These are phyloP conservation scores for Nibea albiflora DNA, from an alignment of 2,113 vertebrate species.

Conservation along the genomic window DNA sequence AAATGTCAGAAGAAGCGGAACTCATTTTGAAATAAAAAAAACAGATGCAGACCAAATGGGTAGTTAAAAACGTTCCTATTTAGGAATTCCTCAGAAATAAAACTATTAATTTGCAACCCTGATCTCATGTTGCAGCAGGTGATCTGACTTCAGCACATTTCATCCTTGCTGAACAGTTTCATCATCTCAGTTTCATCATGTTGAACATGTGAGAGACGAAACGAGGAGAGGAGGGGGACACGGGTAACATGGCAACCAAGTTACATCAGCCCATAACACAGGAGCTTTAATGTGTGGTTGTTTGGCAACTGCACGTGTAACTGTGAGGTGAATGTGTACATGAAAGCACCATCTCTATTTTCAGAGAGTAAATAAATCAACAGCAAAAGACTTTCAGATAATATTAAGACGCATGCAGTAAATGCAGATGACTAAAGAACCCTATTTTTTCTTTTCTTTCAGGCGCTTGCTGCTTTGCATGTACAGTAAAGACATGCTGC, in stretches of 20 bases:
- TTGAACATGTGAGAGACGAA: background rate
- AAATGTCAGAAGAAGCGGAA: too few species aligned
- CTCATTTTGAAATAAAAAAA: too few species aligned
- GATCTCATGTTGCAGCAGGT: constrained; percentile 48
- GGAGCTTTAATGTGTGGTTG: background rate
- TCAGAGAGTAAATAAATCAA: background rate
- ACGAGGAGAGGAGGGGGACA: background rate
- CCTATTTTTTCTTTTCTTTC: too few species aligned
- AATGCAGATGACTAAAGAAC: background rate
- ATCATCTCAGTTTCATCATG: constrained; percentile 65
- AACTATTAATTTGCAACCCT: background rate
- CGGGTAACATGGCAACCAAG: constrained; percentile 44
- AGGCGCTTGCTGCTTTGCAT: too few species aligned
- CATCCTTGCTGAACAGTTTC: constrained; percentile 59
- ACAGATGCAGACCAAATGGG: too few species aligned
- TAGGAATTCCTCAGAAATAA: background rate
- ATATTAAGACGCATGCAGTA: background rate
- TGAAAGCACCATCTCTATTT: background rate
- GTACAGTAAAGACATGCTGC: too few species aligned
- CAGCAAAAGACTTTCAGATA: background rate
- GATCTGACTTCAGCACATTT: constrained; percentile 21
- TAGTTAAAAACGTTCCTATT: too few species aligned
- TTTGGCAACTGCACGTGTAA: background rate
- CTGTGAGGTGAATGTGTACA: background rate
- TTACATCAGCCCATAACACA: constrained; percentile 60